Percentiles rank a stretch among this genome's conserved stretches.
These are phyloP conservation scores for Blastobasis lacticolella DNA, from an alignment of 2,888 invertebrate genomes.

Conservation along the genomic window DNA sequence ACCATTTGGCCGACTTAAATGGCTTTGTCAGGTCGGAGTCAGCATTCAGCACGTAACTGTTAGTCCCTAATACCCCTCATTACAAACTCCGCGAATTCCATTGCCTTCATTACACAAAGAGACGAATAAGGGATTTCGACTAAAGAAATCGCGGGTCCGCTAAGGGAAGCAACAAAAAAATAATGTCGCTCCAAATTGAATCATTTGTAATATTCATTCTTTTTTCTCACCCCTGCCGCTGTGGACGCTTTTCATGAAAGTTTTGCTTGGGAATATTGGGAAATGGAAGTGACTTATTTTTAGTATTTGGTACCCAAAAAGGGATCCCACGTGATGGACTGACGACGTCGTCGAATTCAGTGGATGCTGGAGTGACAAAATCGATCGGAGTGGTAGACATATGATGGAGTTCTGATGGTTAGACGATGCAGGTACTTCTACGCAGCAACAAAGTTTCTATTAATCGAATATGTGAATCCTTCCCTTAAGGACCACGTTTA, in stretches of 20 bases:
- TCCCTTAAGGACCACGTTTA: no score
- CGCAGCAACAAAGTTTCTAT: no score
- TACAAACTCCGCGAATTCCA: conserved; percentile 34
- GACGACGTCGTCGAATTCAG: no score
- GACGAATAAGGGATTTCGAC: conserved; percentile 47
- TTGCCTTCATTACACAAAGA: conserved; percentile 42
- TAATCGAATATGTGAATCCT: no score
- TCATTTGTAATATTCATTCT: conserved; percentile 66
- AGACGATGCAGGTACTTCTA: no score
- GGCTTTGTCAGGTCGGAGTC: conserved; percentile 3
- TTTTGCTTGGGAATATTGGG: conserved; percentile 15
- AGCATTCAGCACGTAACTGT: conserved; percentile 1
- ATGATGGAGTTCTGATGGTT: no score
- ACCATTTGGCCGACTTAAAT: not conserved
- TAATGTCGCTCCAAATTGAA: conserved; percentile 61
- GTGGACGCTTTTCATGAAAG: conserved; percentile 37
- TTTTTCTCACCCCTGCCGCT: conserved; percentile 44
- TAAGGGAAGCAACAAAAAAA: conserved; percentile 50
- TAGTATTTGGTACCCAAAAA: no score
- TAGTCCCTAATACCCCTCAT: conserved; percentile 14
- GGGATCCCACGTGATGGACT: no score
- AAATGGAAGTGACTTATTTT: conserved; percentile 17
- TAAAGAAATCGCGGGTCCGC: conserved; percentile 42
- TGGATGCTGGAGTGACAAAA: no score
- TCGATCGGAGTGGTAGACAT: no score